These are phyloP conservation scores for Myrmecophaga tridactyla DNA, from an alignment of 2,113 vertebrate species.

Conservation along the genomic window DNA sequence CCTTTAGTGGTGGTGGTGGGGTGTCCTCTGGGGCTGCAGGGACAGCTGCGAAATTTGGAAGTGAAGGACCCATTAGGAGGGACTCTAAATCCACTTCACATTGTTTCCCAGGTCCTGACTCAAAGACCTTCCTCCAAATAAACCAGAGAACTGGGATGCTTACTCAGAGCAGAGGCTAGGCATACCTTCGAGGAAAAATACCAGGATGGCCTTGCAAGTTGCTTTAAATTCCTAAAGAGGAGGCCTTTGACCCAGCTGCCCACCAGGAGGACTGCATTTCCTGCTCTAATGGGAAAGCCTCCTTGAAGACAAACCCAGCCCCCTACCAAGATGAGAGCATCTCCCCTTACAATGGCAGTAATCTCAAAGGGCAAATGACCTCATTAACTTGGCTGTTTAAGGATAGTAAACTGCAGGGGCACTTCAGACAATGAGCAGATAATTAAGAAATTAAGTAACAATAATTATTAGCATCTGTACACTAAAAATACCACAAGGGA, in stretches of 20 bases:
- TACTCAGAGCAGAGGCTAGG: not conserved
- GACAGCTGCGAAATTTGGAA: not conserved
- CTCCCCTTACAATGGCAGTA: not conserved
- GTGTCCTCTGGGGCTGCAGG: not conserved
- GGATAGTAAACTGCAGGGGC: not conserved
- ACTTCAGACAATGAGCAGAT: not conserved
- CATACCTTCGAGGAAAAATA: fast-evolving
- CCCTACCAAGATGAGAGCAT: not conserved
- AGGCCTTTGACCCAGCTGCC: not conserved
- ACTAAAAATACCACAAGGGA: not conserved
- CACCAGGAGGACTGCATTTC: not conserved
- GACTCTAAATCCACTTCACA: too few relatives aligned
- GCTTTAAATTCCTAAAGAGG: too few relatives aligned
- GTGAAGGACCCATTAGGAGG: not conserved
- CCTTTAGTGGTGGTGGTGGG: not conserved
- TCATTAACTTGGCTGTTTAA: not conserved
- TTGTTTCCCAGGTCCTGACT: not conserved
- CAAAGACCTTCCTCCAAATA: not conserved
- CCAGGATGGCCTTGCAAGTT: fast-evolving
- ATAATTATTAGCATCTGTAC: not conserved
- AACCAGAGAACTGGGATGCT: not conserved
- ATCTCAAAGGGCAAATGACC: not conserved
- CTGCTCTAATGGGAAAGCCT: not conserved
- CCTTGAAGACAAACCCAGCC: not conserved
- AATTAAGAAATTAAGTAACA: conserved; percentile 24